phyloP scores from a whole-genome alignment of 2,888 invertebrate species.

The Dicyrtoma fusca region DNA sequence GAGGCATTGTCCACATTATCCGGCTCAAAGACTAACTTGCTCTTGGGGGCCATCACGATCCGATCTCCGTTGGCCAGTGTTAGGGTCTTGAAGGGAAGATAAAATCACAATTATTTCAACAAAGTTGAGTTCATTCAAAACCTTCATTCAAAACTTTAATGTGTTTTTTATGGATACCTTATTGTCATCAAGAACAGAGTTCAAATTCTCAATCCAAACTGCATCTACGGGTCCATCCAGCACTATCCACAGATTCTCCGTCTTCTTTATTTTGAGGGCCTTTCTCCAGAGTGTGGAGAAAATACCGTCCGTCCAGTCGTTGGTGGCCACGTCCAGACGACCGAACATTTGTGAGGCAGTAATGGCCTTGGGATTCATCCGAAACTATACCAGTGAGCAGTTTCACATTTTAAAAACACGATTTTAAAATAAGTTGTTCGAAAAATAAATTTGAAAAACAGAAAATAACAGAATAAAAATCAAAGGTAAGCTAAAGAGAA shows the following conservation, averaged over 20 bases:
- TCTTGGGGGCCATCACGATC: slow-evolving; percentile 88
- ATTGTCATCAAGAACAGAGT: slow-evolving; percentile 95
- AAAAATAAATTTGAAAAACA: no score
- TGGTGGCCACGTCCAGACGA: slow-evolving; percentile 91
- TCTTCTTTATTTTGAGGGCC: slow-evolving; percentile 83
- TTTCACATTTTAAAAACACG: neutral
- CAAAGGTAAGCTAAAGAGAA: no score
- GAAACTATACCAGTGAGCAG: slow-evolving; percentile 49
- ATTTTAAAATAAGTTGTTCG: no score
- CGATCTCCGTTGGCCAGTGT: slow-evolving; percentile 95
- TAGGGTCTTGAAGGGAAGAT: no score
- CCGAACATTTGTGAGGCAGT: slow-evolving; percentile 98
- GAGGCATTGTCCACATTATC: slow-evolving; percentile 98
- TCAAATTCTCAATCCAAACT: slow-evolving; percentile 97
- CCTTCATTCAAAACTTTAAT: no score
- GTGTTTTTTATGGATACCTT: no score
- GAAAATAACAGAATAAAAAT: no score
- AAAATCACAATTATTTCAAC: no score
- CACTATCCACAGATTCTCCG: slow-evolving; percentile 26
- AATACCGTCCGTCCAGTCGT: slow-evolving; percentile 98
- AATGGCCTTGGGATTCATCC: slow-evolving; percentile 98
- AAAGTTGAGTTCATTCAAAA: no score
- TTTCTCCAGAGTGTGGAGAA: slow-evolving; percentile 96
- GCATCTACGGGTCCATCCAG: slow-evolving; percentile 67
- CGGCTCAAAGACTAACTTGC: slow-evolving; percentile 95